These are phyloP conservation scores for Andrena flavipes DNA, from an alignment of 2,888 invertebrate species.

Conservation along the genomic window DNA sequence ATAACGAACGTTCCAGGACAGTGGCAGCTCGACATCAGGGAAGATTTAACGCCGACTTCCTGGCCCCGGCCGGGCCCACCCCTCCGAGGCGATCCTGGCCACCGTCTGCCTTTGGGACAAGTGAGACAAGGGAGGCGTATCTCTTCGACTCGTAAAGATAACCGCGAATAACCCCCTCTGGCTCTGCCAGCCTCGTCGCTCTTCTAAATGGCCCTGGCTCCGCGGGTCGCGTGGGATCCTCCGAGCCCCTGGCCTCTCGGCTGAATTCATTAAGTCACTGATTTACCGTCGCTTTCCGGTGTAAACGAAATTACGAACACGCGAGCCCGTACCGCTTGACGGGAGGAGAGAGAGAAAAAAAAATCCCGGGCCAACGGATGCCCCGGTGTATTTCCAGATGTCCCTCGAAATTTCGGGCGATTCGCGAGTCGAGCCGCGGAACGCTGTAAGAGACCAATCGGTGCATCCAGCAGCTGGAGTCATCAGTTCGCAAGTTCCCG, in stretches of 20 bases:
- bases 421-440: neutral
- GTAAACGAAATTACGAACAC: constrained; percentile 77
- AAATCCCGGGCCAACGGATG: constrained; percentile 6
- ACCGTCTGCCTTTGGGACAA: constrained; percentile 54
- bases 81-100: constrained; percentile 42
- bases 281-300: constrained; percentile 83
- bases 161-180: constrained; percentile 72
- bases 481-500: neutral
- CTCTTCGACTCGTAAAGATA: constrained; percentile 82
- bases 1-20: constrained; percentile 56
- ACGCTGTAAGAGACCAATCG: no score
- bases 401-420: neutral
- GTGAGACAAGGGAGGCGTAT: constrained; percentile 73
- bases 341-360: neutral
- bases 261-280: constrained; percentile 82
- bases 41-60: constrained; percentile 81
- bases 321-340: constrained; percentile 24
- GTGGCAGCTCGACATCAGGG: constrained; percentile 63
- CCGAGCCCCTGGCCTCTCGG: constrained; percentile 48
- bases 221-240: constrained; percentile 58
- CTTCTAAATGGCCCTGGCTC: constrained; percentile 56
- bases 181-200: constrained; percentile 56
- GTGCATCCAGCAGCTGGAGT: neutral
- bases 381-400: neutral
- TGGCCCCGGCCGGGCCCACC: constrained; percentile 58